Evolutionary conservation across 2,888 invertebrate species (phyloP), one percentile per base, ranked within the genome.

Genomic region (Cyclophora albipunctata): DNA sequence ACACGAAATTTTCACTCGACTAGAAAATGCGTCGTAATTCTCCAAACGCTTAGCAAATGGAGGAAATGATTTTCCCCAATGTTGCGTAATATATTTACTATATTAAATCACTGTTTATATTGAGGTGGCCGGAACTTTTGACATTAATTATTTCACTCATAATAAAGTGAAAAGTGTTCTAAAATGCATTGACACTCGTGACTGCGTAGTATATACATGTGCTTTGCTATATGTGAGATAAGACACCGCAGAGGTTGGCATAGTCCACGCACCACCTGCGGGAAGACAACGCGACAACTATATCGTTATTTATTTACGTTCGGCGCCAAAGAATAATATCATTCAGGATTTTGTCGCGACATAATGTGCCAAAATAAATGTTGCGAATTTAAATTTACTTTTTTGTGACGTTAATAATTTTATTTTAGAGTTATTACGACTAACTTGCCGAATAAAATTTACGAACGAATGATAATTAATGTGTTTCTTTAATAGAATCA

Each of bases 261-360:
- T 45, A 44, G 41, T 44, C 34, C 3, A 49, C 45, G 40, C 42
- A 51, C 55, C 50, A 58, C 55, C 57, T 51, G 59, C 59, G 47
- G 52, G 54, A 60, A 57, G 56, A 58, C 57, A 54, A 64, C 65
- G 59, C 63, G 75, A 71, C 74, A 74, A 64, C 69, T 73, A 54
- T 72, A 73, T 72, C 74, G 69, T 64, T 62, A 58, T 76, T 82
- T 84, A 87, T 87, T 84, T 82, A 76, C 67, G 75, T 71, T 78
- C 71, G 87, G 87, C 87, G 87, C 87, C 87, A 75, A 75, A 79
- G 79, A 73, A 75, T 67, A 75, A 74, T 64, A 68, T 66, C 66
- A 62, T 67, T 67, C 65, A 62, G 73, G 54, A 57, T 55, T 52
- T 71, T 62, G 64, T 62, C 50, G 65, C 73, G 64, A 51, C 62